Conservation (phyloP, 2,888 invertebrate genomes). For the Rhodophaea formosa region DNA sequence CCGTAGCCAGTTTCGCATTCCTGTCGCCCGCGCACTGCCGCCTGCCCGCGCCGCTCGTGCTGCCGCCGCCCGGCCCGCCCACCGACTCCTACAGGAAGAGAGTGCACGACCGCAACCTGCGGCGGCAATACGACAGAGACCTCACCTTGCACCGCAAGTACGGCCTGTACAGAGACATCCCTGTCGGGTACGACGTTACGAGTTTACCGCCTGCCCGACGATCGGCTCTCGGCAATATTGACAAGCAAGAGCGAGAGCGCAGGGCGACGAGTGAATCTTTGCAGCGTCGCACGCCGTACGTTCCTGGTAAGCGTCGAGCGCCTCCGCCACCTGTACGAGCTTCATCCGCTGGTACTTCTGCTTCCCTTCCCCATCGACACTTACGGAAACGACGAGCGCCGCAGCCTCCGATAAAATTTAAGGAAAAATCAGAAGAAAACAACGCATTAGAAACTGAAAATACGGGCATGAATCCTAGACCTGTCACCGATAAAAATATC, state of each 20-base stretch:
- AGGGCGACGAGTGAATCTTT: conserved; percentile 84
- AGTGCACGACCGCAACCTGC: conserved; percentile 80
- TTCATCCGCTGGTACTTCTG: conserved; percentile 60
- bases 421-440: conserved; percentile 40
- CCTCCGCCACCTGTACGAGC: conserved; percentile 83
- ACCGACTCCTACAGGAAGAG: conserved; percentile 84
- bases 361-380: conserved; percentile 55
- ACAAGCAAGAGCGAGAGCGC: conserved; percentile 60
- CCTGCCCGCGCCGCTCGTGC: conserved; percentile 55
- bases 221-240: conserved; percentile 31
- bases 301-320: conserved; percentile 88
- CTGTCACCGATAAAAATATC: conserved; percentile 24
- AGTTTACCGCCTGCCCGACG: conserved; percentile 55
- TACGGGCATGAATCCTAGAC: conserved; percentile 43
- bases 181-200: conserved; percentile 60
- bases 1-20: conserved; percentile 87
- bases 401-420: conserved; percentile 64
- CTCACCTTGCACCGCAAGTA: conserved; percentile 85
- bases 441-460: conserved; percentile 21
- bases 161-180: conserved; percentile 63
- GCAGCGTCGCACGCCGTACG: conserved; percentile 83
- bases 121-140: conserved; percentile 81
- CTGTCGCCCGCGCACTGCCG: conserved; percentile 80
- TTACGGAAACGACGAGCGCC: conserved; percentile 79
- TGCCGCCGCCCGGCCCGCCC: conserved; percentile 78